These are phyloP conservation scores for Caranx melampygus DNA, from an alignment of 2,113 vertebrate genomes.

Conservation along the genomic window DNA sequence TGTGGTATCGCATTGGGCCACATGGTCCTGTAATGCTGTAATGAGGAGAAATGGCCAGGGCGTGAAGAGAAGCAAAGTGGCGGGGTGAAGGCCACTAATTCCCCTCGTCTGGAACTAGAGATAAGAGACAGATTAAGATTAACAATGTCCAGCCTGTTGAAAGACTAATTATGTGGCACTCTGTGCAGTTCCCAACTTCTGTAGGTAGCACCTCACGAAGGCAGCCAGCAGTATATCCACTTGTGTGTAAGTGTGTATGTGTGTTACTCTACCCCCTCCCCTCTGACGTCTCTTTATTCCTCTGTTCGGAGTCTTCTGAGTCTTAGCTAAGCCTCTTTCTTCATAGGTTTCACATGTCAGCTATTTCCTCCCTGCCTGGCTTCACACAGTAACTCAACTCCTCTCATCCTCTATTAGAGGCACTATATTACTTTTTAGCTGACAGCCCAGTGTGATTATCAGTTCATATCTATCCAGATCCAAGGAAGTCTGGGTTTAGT, in stretches of 20 bases:
- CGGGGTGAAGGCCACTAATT: constrained; percentile 71
- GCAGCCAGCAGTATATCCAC: constrained; percentile 24
- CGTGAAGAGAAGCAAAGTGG: constrained; percentile 62
- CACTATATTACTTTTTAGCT: constrained; percentile 15
- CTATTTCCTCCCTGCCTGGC: constrained; percentile 38
- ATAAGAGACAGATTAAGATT: constrained; percentile 81
- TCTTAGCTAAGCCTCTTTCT: constrained; percentile 40
- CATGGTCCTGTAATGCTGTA: constrained; percentile 59
- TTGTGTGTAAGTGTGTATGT: constrained; percentile 13
- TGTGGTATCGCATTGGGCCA: constrained; percentile 67
- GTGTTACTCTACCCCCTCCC: not conserved
- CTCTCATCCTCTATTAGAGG: constrained; percentile 41
- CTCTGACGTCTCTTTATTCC: constrained; percentile 21
- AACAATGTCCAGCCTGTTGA: constrained; percentile 70
- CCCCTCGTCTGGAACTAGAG: constrained; percentile 71
- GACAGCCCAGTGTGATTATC: constrained; percentile 15
- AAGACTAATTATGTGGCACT: constrained; percentile 70
- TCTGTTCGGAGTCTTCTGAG: constrained; percentile 40
- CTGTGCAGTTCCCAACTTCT: constrained; percentile 42
- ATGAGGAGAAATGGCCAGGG: constrained; percentile 72
- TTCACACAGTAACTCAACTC: constrained; percentile 29
- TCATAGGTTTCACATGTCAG: constrained; percentile 58
- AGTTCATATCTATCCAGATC: not conserved
- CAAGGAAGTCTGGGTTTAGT: not conserved
- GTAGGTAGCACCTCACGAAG: constrained; percentile 52